These are phyloP conservation scores for Corella eumyota DNA, from an alignment of 23 tunicate genomes.

Conservation along the genomic window DNA sequence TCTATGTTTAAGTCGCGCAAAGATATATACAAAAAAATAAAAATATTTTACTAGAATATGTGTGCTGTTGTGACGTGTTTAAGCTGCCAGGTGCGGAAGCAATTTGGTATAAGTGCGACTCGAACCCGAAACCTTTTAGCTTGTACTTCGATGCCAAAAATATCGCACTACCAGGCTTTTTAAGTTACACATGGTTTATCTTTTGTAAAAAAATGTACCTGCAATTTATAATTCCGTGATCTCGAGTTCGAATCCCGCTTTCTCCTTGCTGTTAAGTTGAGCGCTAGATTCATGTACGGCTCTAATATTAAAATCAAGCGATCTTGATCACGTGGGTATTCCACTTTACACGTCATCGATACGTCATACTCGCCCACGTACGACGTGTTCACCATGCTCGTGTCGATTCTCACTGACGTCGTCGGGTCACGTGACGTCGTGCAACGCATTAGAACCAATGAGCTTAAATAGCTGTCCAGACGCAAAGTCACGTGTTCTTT, in stretches of 20 bases:
- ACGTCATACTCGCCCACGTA: constrained; percentile 10
- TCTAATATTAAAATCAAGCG: constrained; percentile 10
- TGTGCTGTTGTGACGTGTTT: too few species aligned
- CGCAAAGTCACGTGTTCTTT: constrained; percentile 12
- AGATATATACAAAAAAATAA: too few species aligned
- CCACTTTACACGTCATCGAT: constrained; percentile 17
- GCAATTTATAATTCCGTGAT: not conserved
- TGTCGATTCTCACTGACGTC: too few species aligned
- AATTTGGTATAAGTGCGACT: too few species aligned
- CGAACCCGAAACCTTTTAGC: too few species aligned
- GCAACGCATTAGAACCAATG: constrained; percentile 36
- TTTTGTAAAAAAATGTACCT: too few species aligned
- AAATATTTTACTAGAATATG: too few species aligned
- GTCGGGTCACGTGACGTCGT: constrained; percentile 16
- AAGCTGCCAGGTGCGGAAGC: too few species aligned
- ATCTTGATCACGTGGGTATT: constrained; percentile 10
- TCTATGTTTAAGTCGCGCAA: too few species aligned
- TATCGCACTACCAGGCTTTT: too few species aligned
- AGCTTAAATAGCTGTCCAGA: constrained; percentile 22
- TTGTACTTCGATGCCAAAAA: too few species aligned
- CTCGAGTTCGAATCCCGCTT: not conserved
- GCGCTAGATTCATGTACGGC: constrained; percentile 30
- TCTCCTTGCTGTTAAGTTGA: constrained; percentile 3
- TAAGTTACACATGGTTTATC: too few species aligned
- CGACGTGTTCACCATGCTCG: not conserved